phyloP scores from a whole-genome alignment of 92 coral and sea anemone genomes.

The Nematostella vectensis region DNA sequence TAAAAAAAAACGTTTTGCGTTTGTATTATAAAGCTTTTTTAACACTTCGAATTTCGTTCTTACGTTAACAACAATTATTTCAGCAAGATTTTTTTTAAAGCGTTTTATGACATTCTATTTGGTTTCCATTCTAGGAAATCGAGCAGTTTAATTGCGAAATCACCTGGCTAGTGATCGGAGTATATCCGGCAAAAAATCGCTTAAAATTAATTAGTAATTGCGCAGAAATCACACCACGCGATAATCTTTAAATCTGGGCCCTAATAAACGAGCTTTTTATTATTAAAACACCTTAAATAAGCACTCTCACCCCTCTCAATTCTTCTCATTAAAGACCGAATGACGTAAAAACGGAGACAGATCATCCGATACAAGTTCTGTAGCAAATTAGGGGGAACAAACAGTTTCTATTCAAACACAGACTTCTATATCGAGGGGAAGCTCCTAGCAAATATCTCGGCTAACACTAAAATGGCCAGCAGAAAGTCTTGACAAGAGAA shows the following conservation, averaged over 20 bases:
- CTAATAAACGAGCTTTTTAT: not conserved
- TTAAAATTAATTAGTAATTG: not conserved
- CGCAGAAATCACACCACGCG: too few relatives aligned
- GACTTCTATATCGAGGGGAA: not conserved
- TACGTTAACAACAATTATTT: too few relatives aligned
- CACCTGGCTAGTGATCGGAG: too few relatives aligned
- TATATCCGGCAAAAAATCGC: not conserved
- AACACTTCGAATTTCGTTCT: too few relatives aligned
- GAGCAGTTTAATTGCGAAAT: not conserved
- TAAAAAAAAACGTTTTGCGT: not conserved
- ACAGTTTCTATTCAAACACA: not conserved
- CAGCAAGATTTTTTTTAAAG: too few relatives aligned
- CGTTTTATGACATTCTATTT: too few relatives aligned
- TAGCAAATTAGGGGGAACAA: not conserved
- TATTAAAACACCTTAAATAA: not conserved
- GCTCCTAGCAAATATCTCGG: not conserved
- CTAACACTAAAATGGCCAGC: not conserved
- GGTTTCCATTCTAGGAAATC: too few relatives aligned
- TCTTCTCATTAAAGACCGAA: too few relatives aligned
- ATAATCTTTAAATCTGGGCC: too few relatives aligned
- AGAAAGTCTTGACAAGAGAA: not conserved
- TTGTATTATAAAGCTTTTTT: too few relatives aligned
- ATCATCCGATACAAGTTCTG: not conserved
- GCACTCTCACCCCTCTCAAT: too few relatives aligned
- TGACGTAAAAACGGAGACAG: not conserved